Evolutionary conservation across 2,797 vertebrate species (phyloP).

Genomic region (Gymnodraco acuticeps): DNA sequence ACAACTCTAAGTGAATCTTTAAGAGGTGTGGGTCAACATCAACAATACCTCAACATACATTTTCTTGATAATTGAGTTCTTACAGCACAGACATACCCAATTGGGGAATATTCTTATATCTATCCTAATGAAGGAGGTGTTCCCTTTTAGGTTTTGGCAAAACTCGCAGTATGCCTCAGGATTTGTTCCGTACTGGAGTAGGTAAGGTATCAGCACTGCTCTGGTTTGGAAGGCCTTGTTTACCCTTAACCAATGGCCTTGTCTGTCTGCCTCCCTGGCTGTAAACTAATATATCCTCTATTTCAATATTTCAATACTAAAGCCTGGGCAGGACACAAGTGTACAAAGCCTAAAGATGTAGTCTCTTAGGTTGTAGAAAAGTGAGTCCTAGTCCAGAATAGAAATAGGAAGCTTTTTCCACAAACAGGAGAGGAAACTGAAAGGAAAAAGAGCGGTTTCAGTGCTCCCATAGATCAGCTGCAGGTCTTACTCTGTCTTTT

Average conservation of each 20-base stretch:
- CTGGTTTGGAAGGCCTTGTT: constrained; percentile 47
- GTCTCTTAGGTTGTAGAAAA: constrained; percentile 12
- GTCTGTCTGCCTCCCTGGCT: constrained; percentile 67
- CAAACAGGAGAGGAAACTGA: constrained; percentile 18
- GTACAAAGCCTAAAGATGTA: constrained; percentile 1
- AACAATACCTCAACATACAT: background rate
- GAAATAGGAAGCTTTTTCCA: constrained; percentile 28
- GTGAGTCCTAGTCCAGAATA: constrained; percentile 19
- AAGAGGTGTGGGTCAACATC: background rate
- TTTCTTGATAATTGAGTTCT: background rate
- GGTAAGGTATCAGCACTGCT: constrained; percentile 77
- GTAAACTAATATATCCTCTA: constrained; percentile 67
- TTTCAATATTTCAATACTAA: constrained; percentile 16
- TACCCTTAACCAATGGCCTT: constrained; percentile 50
- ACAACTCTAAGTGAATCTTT: too few relatives aligned
- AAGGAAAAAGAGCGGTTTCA: constrained; percentile 13
- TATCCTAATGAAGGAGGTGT: constrained; percentile 75
- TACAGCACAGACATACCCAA: background rate
- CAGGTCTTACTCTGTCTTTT: constrained; percentile 45
- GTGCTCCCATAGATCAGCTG: constrained; percentile 29
- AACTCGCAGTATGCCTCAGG: constrained; percentile 83
- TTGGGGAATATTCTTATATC: constrained; percentile 7
- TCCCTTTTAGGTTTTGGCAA: constrained; percentile 80
- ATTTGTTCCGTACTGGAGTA: constrained; percentile 78
- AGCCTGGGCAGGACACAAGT: background rate